Evolutionary conservation across 2,113 vertebrate genomes (phyloP), one percentile per base, ranked within the genome.

Genomic region (Mormyrus iriodes): DNA sequence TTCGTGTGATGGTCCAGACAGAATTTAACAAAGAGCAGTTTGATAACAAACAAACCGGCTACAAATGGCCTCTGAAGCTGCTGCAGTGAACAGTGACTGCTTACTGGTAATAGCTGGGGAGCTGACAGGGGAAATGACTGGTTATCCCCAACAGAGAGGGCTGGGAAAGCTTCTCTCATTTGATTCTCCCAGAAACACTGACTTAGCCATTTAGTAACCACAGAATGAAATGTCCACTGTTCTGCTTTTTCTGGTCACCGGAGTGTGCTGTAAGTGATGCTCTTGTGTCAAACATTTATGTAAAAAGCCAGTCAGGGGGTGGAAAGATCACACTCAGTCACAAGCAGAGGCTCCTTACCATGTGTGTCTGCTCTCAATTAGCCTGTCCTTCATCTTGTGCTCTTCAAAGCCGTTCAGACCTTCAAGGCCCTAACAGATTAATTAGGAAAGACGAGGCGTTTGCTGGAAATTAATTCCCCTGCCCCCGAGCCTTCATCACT

Each of bases 361-460:
- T 95, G 93, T 94, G 94, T 92, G 92, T 94, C 93, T 96, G 96
- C 93, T 96, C 96, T 97, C 97, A 97, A 97, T 98, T 97, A 97
- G 96, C 95, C 96, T 96, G 96, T 96, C 96, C 96, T 97, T 97
- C 96, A 97, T 96, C 94, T 93, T 92, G 93, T 94, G 93, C 94
- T 95, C 94, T 95, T 96, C 95, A 93, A 95, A 95, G 96, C 96
- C 95, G 95, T 96, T 95, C 96, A 95, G 95, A 94, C 95, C 94
- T 95, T 93, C 94, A 51, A 96, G 95, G 96, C 95, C 95, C 95
- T 95, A 93, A 93, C 94, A 96, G 96, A 97, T 97, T 97, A 97
- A 97, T 97, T 97, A 97, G 95, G 94, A 96, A 96, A 96, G 96
- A 96, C 92, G 93, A 95, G 93, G 95, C 96, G 96, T 96, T 97